phyloP scores from a whole-genome alignment of 2,113 vertebrate genomes.

The Pollachius pollachius region DNA sequence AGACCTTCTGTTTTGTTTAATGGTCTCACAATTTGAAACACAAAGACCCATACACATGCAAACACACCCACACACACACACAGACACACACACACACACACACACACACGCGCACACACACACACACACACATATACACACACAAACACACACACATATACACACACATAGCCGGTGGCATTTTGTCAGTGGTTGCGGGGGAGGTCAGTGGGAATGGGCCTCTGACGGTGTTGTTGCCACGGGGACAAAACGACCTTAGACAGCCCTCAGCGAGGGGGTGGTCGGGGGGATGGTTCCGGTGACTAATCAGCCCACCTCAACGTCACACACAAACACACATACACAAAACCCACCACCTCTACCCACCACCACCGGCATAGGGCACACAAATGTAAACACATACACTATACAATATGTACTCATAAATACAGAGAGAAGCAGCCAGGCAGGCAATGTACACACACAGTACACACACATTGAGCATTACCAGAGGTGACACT shows the following conservation, averaged over 20 bases:
- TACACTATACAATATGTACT: too few relatives aligned
- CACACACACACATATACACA: background rate
- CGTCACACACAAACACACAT: constrained; percentile 18
- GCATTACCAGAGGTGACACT: too few relatives aligned
- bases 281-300: constrained; percentile 8
- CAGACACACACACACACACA: background rate
- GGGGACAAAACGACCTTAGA: constrained; percentile 67
- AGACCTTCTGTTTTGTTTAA: background rate
- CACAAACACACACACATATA: background rate
- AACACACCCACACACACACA: background rate
- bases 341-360: constrained; percentile 12
- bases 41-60: background rate
- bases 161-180: constrained; percentile 44
- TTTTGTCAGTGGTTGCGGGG: constrained; percentile 39
- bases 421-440: too few relatives aligned
- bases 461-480: too few relatives aligned
- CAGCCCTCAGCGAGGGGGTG: constrained; percentile 8
- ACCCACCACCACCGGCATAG: background rate
- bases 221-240: constrained; percentile 62
- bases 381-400: background rate
- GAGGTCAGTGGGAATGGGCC: constrained; percentile 33
- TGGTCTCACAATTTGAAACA: background rate
- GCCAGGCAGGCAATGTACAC: too few relatives aligned
- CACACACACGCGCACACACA: background rate
- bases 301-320: constrained; percentile 55